Evolutionary conservation across 2,113 vertebrate genomes (phyloP).

Genomic region (Plecotus auritus): DNA sequence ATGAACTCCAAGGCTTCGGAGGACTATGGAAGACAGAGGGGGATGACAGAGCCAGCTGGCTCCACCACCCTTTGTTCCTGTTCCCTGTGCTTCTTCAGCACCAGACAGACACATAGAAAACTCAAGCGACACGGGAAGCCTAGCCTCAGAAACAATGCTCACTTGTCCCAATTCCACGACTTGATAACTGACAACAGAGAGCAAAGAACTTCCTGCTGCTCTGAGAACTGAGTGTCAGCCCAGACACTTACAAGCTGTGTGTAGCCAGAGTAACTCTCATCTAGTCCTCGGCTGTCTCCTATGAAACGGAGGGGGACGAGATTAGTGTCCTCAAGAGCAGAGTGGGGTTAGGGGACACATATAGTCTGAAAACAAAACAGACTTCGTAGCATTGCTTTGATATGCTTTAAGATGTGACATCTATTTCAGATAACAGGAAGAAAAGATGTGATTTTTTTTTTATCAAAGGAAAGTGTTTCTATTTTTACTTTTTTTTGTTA

Average conservation of each 20-base stretch:
- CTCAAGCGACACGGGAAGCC: neutral
- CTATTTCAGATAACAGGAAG: neutral
- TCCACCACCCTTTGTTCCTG: neutral
- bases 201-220: neutral
- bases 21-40: slow-evolving; percentile 82
- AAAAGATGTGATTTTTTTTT: neutral
- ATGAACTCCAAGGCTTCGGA: slow-evolving; percentile 96
- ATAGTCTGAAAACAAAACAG: neutral
- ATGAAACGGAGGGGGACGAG: neutral
- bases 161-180: neutral
- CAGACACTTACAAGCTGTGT: neutral
- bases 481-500: neutral
- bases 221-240: neutral
- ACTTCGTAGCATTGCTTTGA: neutral
- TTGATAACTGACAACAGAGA: neutral
- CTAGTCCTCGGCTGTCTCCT: neutral
- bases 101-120: neutral
- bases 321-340: neutral
- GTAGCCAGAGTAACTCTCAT: neutral
- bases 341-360: neutral
- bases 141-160: neutral
- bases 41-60: neutral
- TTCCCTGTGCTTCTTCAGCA: neutral
- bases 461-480: neutral
- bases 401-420: neutral